Percentiles rank a stretch among this genome's conserved stretches.
Conservation (phyloP, 2,797 vertebrate species). For the Pseudomugil gertrudae region DNA sequence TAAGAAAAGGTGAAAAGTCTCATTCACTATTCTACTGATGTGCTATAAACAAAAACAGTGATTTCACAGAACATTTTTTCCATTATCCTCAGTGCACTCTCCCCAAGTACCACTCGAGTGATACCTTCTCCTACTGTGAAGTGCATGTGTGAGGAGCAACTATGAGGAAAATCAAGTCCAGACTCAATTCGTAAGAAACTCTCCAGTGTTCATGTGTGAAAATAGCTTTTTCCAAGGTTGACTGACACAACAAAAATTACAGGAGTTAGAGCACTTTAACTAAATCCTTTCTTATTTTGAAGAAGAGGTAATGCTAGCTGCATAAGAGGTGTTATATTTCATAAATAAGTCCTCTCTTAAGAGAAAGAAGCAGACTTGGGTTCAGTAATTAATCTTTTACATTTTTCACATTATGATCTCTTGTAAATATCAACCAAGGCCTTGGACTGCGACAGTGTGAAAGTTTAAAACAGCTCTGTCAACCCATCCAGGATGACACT, state of each 20-base stretch:
- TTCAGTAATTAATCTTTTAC: background rate
- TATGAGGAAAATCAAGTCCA: background rate
- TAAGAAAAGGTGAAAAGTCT: background rate
- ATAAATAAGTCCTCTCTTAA: background rate
- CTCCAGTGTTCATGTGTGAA: background rate
- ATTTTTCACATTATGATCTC: background rate
- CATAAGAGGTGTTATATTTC: background rate
- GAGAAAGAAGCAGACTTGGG: background rate
- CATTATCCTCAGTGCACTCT: background rate
- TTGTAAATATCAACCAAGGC: background rate
- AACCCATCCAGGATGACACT: background rate
- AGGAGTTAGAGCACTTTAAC: constrained; percentile 5
- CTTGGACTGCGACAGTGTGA: background rate
- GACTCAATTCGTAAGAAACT: background rate
- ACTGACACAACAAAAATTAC: background rate
- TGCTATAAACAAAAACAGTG: background rate
- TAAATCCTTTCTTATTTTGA: background rate
- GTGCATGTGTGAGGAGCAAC: background rate
- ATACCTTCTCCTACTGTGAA: background rate
- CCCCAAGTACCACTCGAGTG: background rate
- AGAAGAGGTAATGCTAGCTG: background rate
- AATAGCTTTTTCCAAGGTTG: background rate
- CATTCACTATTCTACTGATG: background rate
- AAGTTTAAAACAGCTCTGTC: background rate
- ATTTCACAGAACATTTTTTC: background rate